phyloP scores from a whole-genome alignment of 2,113 vertebrate species.

The Ramphastos sulfuratus region DNA sequence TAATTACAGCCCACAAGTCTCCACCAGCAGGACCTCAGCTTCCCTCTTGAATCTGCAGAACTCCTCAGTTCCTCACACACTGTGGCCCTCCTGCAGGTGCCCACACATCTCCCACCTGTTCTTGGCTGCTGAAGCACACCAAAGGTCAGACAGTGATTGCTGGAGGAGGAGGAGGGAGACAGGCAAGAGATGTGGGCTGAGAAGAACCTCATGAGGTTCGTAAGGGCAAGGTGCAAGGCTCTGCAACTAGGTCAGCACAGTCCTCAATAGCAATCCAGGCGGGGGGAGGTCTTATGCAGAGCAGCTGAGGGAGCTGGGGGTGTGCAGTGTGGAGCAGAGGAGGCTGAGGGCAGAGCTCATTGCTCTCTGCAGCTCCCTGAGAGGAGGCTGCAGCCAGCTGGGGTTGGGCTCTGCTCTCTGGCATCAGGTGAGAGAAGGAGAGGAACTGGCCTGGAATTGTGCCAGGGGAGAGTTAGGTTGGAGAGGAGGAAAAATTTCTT shows the following conservation, averaged over 20 bases:
- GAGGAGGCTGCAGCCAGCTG: too few relatives aligned
- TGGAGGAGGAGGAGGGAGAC: not conserved
- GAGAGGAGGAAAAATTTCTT: too few relatives aligned
- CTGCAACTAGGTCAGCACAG: not conserved
- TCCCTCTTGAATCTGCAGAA: not conserved
- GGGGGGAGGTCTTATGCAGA: too few relatives aligned
- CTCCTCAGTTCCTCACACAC: not conserved
- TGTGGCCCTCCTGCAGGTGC: not conserved
- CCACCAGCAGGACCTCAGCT: not conserved
- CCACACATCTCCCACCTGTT: not conserved
- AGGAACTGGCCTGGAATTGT: too few relatives aligned
- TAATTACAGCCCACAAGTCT: slow-evolving; percentile 41
- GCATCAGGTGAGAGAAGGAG: too few relatives aligned
- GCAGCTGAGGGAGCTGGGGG: too few relatives aligned
- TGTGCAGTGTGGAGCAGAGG: too few relatives aligned
- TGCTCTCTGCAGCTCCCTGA: too few relatives aligned
- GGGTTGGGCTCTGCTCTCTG: too few relatives aligned
- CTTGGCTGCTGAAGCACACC: not conserved
- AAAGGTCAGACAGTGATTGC: not conserved
- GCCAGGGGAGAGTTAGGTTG: too few relatives aligned
- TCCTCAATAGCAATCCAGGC: too few relatives aligned
- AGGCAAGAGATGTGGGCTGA: not conserved
- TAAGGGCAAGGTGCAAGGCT: not conserved
- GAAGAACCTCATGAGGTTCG: not conserved
- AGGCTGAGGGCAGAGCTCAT: too few relatives aligned